These are phyloP conservation scores for Zeugodacus cucurbitae DNA, from an alignment of 1,140 invertebrate genomes.

Conservation along the genomic window DNA sequence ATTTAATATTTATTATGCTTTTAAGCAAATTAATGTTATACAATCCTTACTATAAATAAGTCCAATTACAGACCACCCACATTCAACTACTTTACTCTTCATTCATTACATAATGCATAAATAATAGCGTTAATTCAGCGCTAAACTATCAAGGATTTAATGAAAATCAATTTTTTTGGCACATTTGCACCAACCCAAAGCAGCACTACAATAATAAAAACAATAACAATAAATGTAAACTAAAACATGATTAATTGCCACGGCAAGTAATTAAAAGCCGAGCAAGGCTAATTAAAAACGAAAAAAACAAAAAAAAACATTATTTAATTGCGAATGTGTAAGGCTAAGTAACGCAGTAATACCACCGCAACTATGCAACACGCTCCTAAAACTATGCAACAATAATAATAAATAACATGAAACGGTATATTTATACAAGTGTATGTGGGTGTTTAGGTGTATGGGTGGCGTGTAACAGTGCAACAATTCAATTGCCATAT, in stretches of 20 bases:
- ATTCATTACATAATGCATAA: background rate
- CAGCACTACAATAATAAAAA: background rate
- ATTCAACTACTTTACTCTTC: no score
- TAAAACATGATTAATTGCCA: constrained; percentile 24
- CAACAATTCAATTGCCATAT: constrained; percentile 33
- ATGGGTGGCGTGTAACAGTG: background rate
- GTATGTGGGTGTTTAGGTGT: background rate
- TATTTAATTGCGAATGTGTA: background rate
- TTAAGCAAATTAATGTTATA: no score
- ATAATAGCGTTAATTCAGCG: background rate
- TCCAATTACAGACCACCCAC: background rate
- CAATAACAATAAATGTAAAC: background rate
- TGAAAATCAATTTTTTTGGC: background rate
- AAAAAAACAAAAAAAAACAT: no score
- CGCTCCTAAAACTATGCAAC: constrained; percentile 16
- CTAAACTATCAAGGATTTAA: background rate
- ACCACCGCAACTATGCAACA: background rate
- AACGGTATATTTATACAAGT: background rate
- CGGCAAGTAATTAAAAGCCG: constrained; percentile 16
- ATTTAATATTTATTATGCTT: no score
- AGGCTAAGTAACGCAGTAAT: background rate
- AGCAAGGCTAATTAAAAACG: background rate
- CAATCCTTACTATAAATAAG: no score
- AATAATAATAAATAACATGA: background rate
- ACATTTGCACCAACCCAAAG: background rate